Base-by-base conservation (phyloP, 2,888 invertebrate genomes). In the Eueremaeus valkanovi region DNA sequence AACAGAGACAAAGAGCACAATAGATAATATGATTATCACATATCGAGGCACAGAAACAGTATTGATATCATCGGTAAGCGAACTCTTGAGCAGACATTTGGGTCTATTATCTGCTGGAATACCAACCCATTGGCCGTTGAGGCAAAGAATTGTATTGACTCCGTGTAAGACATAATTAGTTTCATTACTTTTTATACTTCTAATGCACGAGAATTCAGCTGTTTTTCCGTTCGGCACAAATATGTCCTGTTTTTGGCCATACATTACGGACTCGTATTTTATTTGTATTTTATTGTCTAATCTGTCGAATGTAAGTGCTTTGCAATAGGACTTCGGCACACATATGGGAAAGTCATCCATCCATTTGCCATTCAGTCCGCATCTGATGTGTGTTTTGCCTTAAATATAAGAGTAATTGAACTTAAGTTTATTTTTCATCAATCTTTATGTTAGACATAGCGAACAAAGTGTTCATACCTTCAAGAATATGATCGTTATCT, bases 281-380 rank as follows among this genome's bases (percentile, higher is more conserved):
- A 36, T 21, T 8, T 11, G 18, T 6, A 70, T 45, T 27, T 40
- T 42, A 16, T 8, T 1, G 18, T 18, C 18, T 13, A 42, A 42
- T 27, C 27, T 36, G 11, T 66, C 29, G 18, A 2, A 27, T 1
- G n/a, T 21, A 1, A 70, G 45, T 40, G 6, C 3, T 27, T 40
- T 42, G 21, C 70, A 70, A 36, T 70, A 42, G 27, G 70, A 3
- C 11, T 45, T 40, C 0, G 70, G 24, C 24, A 70, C 29, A 70
- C 70, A 70, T 11, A 9, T 40, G 11, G 70, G 70, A 9, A 70
- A 70, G 18, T 70, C 70, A 24, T 45, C 18, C 45, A 42, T 27
- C 70, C 70, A 70, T 45, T 45, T 27, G 29, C 70, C 70, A 21
- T 70, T 42, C 3, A 13, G 70, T 70, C 70, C 70, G 24, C 70